Evolutionary conservation across 2,113 vertebrate species (phyloP).

Genomic region (Ceyx margarethae): DNA sequence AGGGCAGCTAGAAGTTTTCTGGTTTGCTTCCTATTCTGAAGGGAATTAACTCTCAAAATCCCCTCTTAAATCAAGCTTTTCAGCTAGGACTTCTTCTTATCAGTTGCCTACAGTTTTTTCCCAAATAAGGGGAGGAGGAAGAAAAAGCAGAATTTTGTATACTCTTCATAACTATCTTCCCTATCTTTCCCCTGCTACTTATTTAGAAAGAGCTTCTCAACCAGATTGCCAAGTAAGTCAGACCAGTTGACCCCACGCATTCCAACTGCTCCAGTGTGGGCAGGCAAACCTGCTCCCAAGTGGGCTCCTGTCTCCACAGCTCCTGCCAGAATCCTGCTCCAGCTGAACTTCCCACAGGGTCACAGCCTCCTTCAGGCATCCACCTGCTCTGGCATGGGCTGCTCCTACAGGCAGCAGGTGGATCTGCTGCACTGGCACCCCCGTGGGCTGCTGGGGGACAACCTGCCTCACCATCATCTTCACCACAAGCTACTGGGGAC

Average conservation of each 20-base stretch:
- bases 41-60: neutral
- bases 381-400: neutral
- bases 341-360: neutral
- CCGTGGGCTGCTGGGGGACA: neutral
- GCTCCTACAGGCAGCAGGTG: neutral
- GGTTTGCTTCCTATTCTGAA: neutral
- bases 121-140: neutral
- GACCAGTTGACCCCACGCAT: neutral
- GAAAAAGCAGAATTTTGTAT: neutral
- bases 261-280: neutral
- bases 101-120: neutral
- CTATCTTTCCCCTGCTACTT: neutral
- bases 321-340: neutral
- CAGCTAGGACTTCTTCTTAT: neutral
- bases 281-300: neutral
- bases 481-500: neutral
- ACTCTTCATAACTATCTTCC: neutral
- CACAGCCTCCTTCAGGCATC: neutral
- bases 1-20: neutral
- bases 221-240: neutral
- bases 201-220: neutral
- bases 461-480: neutral
- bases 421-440: neutral
- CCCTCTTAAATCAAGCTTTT: neutral
- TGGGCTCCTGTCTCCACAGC: neutral